phyloP scores from a whole-genome alignment of 2,113 vertebrate species.

The Nymphicus hollandicus region DNA sequence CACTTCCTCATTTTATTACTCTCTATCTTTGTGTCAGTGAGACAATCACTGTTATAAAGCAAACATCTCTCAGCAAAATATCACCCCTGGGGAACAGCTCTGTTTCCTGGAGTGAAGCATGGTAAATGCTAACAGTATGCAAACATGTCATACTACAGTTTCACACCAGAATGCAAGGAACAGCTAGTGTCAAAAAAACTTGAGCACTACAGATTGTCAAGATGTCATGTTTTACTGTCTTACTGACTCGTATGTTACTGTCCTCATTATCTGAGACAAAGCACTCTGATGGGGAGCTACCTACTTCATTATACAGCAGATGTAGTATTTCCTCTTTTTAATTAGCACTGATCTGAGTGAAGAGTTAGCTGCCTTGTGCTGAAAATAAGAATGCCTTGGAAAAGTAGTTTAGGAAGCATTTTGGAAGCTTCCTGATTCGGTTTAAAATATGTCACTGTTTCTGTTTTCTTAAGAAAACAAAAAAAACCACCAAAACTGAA shows the following conservation, averaged over 20 bases:
- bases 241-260: background rate
- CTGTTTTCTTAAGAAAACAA: background rate
- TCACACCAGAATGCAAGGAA: background rate
- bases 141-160: background rate
- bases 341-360: background rate
- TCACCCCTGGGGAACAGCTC: background rate
- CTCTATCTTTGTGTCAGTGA: background rate
- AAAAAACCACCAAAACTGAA: background rate
- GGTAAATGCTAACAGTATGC: background rate
- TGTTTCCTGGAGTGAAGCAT: background rate
- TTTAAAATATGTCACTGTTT: background rate
- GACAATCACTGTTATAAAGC: background rate
- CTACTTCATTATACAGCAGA: background rate
- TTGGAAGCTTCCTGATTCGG: background rate
- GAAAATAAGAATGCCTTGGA: background rate
- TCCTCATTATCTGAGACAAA: background rate
- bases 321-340: background rate
- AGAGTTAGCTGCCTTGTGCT: background rate
- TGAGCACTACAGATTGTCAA: background rate
- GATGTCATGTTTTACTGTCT: background rate
- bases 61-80: background rate
- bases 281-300: background rate
- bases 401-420: background rate
- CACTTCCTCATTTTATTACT: background rate
- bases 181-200: background rate